Evolutionary conservation across 2,113 vertebrate species (phyloP), one percentile per base, ranked within the genome.

Genomic region (Lontra canadensis): DNA sequence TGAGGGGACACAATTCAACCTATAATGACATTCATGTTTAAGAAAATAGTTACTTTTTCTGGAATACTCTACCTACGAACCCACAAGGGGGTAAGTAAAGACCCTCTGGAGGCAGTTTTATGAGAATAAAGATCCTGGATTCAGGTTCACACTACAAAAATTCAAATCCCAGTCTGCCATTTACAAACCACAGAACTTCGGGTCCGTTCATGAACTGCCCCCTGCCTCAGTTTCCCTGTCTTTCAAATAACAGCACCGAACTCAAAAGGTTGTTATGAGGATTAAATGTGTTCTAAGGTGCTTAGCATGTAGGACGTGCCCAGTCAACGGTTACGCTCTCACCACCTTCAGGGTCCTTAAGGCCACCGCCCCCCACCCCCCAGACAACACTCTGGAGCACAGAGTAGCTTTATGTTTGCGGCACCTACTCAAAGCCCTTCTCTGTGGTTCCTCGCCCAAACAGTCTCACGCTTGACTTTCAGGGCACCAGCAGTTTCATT

Each of bases 181-280:
- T 95, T 52, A 90, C 34, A 88, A 96, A 82, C 29, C 42, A 57
- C 25, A 14, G 36, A 49, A 67, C 42, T 18, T 87, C 55, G 12
- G 39, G 49, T 25, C 80, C 80, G 59, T 59, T 79, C 17, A n/a
- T 61, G 52, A 69, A 42, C 31, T 44, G 42, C 61, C 90, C 47
- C 29, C 52, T 61, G 92, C 82, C 87, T 98, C 86, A 4, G 25
- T 86, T 95, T 91, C 69, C 71, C 36, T 57, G 29, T 26, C 83
- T 87, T 42, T 55, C 71, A 88, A 82, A 78, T 14, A 69, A 73
- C 0, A 31, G 23, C 42, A 49, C 6, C 9, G 36, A 47, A 23
- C 31, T 47, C 80, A 81, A 39, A 92, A 47, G 55, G 18, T 21
- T 59, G 47, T 52, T 61, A 14, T 6, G 34, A 61, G 57, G n/a